Evolutionary conservation across 2,888 invertebrate genomes (phyloP).

Genomic region (Smittia sp.): DNA sequence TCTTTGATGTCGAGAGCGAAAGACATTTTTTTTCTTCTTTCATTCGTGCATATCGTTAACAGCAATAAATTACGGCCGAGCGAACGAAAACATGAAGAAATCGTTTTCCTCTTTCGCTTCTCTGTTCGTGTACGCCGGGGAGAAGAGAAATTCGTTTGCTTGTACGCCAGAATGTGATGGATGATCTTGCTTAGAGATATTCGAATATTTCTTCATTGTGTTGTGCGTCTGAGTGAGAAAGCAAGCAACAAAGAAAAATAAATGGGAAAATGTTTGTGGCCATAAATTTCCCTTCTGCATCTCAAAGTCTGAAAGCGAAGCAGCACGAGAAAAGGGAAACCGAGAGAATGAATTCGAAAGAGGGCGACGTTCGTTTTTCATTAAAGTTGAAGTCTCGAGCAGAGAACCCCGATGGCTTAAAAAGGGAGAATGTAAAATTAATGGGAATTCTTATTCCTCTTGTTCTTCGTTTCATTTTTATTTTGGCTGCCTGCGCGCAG

Average conservation of each 20-base stretch:
- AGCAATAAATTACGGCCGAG: neutral
- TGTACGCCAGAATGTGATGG: slow-evolving; percentile 28
- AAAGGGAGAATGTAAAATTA: slow-evolving; percentile 27
- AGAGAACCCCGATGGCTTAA: neutral
- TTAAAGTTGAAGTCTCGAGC: neutral
- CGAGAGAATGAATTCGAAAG: neutral
- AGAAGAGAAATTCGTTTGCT: neutral
- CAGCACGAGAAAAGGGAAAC: neutral
- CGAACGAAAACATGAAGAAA: slow-evolving; percentile 24
- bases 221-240: slow-evolving; percentile 20
- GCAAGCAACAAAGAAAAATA: slow-evolving; percentile 15
- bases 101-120: neutral
- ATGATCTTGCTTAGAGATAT: slow-evolving; percentile 4
- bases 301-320: neutral
- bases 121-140: neutral
- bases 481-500: slow-evolving; percentile 12
- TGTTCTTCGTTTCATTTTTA: neutral
- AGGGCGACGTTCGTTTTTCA: slow-evolving; percentile 21
- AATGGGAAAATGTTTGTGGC: slow-evolving; percentile 9
- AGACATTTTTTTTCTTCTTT: neutral
- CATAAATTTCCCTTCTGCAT: neutral
- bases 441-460: slow-evolving; percentile 26
- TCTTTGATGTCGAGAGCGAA: neutral
- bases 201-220: neutral
- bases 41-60: neutral